phyloP scores from a whole-genome alignment of 2,888 invertebrate species.

The Julus scandinavius region DNA sequence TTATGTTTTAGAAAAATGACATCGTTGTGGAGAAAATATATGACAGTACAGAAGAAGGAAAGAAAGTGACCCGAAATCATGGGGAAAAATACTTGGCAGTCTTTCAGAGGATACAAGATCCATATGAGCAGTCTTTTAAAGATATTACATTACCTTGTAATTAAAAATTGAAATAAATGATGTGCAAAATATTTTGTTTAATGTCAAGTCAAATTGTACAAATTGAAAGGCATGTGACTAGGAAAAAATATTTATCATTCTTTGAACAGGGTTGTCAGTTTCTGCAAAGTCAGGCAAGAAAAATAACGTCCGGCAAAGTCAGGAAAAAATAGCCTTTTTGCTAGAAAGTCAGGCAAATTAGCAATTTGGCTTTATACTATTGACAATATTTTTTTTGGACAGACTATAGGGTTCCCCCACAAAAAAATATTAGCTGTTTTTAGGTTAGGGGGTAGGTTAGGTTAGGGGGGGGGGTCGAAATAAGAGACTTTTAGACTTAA shows the following conservation, averaged over 20 bases:
- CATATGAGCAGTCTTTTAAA: neutral
- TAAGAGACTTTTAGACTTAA: too few relatives aligned
- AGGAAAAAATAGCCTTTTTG: too few relatives aligned
- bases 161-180: neutral
- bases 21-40: slow-evolving; percentile 88
- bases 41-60: slow-evolving; percentile 96
- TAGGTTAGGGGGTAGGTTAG: too few relatives aligned
- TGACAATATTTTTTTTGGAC: too few relatives aligned
- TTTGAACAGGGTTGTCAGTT: too few relatives aligned
- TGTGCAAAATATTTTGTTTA: slow-evolving; percentile 9
- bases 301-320: too few relatives aligned
- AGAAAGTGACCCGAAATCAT: slow-evolving; percentile 95
- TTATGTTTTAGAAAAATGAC: slow-evolving; percentile 76
- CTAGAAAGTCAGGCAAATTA: too few relatives aligned
- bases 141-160: neutral
- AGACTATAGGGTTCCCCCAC: too few relatives aligned
- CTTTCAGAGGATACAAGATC: slow-evolving; percentile 74
- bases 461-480: too few relatives aligned
- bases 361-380: too few relatives aligned
- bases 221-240: neutral
- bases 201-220: neutral
- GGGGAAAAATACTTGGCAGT: slow-evolving; percentile 94
- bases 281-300: too few relatives aligned
- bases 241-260: neutral
- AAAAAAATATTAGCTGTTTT: too few relatives aligned